Evolutionary conservation across 2,797 vertebrate genomes (phyloP).

Genomic region (Enoplosus armatus): DNA sequence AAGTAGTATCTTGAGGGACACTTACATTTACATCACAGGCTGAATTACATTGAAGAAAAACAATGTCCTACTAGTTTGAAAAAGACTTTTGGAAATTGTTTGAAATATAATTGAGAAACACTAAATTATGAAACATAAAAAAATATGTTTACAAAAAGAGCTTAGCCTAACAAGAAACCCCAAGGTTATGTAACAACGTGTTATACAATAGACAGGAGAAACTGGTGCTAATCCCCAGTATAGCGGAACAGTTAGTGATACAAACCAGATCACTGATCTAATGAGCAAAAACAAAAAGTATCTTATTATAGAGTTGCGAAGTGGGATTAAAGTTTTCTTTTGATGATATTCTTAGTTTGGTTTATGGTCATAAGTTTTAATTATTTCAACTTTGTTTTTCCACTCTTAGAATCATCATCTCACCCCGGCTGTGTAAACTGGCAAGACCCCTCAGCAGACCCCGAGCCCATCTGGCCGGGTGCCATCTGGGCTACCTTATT

Average conservation of each 20-base stretch:
- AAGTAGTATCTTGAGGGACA: constrained; percentile 1
- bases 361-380: too few relatives aligned
- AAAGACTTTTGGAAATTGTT: not conserved
- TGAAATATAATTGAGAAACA: not conserved
- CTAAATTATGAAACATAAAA: not conserved
- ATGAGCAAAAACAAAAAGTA: not conserved
- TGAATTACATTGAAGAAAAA: not conserved
- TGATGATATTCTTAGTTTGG: not conserved
- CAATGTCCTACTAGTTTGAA: not conserved
- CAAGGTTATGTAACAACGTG: not conserved
- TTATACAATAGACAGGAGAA: not conserved
- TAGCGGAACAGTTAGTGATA: not conserved
- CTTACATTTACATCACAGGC: not conserved
- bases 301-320: too few relatives aligned
- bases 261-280: not conserved
- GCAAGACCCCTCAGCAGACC: too few relatives aligned
- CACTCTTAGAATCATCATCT: not conserved
- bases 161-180: not conserved
- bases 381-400: not conserved
- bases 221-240: too few relatives aligned
- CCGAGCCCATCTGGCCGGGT: too few relatives aligned
- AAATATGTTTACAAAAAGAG: not conserved
- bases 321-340: not conserved
- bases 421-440: too few relatives aligned
- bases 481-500: too few relatives aligned